Evolutionary conservation across 92 coral and sea anemone genomes (phyloP), one percentile per base, ranked within the genome.

Genomic region (Heliopora coerulea): DNA sequence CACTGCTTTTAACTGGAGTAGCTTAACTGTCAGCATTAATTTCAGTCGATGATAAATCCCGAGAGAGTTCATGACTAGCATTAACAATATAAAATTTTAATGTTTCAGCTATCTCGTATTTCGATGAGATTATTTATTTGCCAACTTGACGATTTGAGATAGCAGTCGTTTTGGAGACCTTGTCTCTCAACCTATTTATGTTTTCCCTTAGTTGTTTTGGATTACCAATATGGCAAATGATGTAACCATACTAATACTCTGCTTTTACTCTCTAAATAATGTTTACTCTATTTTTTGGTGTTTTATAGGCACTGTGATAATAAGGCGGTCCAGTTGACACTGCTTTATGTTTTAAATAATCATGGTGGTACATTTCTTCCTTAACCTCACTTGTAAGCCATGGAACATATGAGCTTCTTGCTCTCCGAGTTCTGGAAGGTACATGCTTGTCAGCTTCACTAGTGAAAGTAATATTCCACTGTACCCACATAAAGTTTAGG

Each of bases 61-160:
- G 61, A 1, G 61, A 23, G 11, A 56, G 61, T 9, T 17, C 23
- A 3, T 29, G 61, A 6, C 61, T 31, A 56, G 23, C 61, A 56
- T 56, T 56, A 3, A 56, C 61, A 56, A 56, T 13, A 17, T 23
- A 56, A 23, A 11, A 6, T 9, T 56, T 56, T 6, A 56, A 11
- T 9, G 61, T 56, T 56, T 56, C 61, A 56, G 61, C 61, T 56
- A 56, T 23, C 33, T 56, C 61, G 23, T 3, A 23, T 13, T 56
- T 31, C 8, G 61, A 13, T 13, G 33, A 56, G 1, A 56, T 31
- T 11, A 31, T 56, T 15, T 56, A 9, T 56, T 17, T 31, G 7
- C 61, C 61, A 23, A 28, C 61, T 17, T 56, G 28, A 3, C 14
- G 15, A 28, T 31, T 56, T 3, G 61, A 56, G 14, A 56, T 56